Evolutionary conservation across 2,888 invertebrate species (phyloP).

Genomic region (Seira musarum): DNA sequence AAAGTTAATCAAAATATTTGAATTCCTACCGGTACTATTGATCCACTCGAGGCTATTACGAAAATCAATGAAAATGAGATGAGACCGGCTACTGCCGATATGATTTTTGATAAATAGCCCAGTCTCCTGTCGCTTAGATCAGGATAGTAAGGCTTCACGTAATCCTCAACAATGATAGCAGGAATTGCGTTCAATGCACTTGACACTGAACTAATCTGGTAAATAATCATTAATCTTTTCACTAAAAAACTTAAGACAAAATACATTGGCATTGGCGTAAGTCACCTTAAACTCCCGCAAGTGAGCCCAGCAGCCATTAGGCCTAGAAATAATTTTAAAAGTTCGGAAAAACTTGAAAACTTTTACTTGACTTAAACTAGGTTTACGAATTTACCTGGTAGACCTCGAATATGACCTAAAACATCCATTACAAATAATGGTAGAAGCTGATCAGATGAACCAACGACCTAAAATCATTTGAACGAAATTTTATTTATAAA

Average conservation of each 20-base stretch:
- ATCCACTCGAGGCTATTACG: conserved; percentile 87
- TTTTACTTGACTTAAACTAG: no score
- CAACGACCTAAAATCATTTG: conserved; percentile 77
- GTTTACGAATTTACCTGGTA: no score
- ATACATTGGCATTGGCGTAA: no score
- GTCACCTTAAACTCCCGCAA: conserved; percentile 82
- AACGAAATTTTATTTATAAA: no score
- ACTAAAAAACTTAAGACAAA: no score
- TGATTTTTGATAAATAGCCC: conserved; percentile 81
- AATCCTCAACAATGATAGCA: conserved; percentile 91
- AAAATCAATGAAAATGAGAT: conserved; percentile 87
- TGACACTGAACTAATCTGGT: conserved; percentile 95
- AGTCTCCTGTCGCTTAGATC: conserved; percentile 73
- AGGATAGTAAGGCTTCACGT: conserved; percentile 76
- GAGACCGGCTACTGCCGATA: conserved; percentile 81
- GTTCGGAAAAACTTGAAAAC: no score
- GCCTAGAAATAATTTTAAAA: no score
- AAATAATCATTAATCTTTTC: no score
- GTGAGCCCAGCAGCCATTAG: conserved; percentile 97
- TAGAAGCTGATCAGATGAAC: conserved; percentile 84
- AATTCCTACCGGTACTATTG: conserved; percentile 82
- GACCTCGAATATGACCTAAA: conserved; percentile 79
- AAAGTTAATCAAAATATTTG: neutral
- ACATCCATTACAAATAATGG: conserved; percentile 91
- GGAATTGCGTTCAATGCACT: conserved; percentile 95